Base-by-base conservation (phyloP, 2,797 vertebrate genomes). In the Rhinichthys osculus region DNA sequence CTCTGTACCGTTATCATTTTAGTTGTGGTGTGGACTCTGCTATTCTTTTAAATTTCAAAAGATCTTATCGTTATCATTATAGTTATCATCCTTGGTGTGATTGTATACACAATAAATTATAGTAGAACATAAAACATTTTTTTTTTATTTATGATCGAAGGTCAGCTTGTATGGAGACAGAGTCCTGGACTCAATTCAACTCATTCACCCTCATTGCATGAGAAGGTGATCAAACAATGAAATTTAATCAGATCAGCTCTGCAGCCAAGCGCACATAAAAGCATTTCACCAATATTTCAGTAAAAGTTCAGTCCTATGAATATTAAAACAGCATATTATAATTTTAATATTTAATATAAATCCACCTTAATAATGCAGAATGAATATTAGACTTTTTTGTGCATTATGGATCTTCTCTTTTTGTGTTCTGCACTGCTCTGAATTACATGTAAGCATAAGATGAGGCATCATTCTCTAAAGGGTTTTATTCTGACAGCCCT, bases 271-370 rank as follows among this genome's bases (percentile, higher is more conserved):
- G 91, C 93, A 90, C 92, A 94, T 94, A 94, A 95, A 94, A 95
- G 92, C 92, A 90, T 94, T 92, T 95, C 27, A 85, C 76, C 82
- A 85, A 44, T 82, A 79, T 95, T 93, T 92, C 92, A 95, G 94
- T 95, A 95, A 96, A 89, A 95, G 95, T 95, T 95, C 93, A 95
- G 92, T 95, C 95, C 93, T 95, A 96, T 95, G 93, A 95, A 95
- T 95, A 95, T 95, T 95, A 95, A 94, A 95, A 91, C 90, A 91
- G 90, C 93, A 94, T 92, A 95, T 94, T 91, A 94, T 94, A 92
- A 91, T 90, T 93, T 95, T 93, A 95, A 96, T 95, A 93, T 95
- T 95, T 95, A 86, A 96, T 96, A 93, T 92, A 92, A 93, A 92
- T 93, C 90, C 90, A 93, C 92, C 92, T 95, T 94, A 95, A 96